Conservation (phyloP, 2,888 invertebrate species). For the Mantis religiosa region DNA sequence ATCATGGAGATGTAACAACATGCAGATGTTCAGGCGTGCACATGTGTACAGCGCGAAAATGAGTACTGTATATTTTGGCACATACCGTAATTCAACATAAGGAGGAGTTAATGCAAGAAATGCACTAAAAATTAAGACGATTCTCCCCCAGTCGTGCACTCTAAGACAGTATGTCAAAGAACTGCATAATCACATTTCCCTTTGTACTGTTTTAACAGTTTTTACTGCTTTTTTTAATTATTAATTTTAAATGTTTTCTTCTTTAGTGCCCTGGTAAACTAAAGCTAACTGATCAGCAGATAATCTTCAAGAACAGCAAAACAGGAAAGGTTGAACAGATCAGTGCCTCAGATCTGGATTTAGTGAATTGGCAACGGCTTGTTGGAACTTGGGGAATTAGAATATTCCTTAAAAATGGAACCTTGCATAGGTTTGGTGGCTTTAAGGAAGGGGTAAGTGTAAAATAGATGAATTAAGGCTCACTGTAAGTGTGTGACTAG, state of each 20-base stretch:
- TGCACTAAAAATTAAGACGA: no score
- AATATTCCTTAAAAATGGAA: slow-evolving; percentile 84
- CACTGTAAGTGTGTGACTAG: not conserved
- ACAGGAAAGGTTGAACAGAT: slow-evolving; percentile 96
- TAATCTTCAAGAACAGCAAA: slow-evolving; percentile 91
- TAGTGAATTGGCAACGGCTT: slow-evolving; percentile 88
- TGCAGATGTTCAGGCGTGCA: no score
- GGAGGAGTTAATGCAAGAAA: no score
- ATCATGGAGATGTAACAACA: no score
- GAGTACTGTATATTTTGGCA: no score
- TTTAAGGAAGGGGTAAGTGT: slow-evolving; percentile 78
- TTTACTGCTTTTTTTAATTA: not conserved
- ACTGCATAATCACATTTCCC: no score
- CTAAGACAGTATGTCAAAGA: no score
- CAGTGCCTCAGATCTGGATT: slow-evolving; percentile 76
- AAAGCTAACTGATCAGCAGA: slow-evolving; percentile 85
- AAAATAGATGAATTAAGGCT: not conserved
- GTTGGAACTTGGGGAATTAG: slow-evolving; percentile 87
- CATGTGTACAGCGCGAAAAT: no score
- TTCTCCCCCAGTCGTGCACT: no score
- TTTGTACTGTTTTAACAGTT: no score
- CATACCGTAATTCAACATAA: no score
- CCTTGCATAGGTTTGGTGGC: slow-evolving; percentile 85
- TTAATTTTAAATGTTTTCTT: not conserved
- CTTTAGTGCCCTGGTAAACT: slow-evolving; percentile 81